Base-by-base conservation (phyloP, 2,113 vertebrate genomes). In the Mesocricetus auratus region DNA sequence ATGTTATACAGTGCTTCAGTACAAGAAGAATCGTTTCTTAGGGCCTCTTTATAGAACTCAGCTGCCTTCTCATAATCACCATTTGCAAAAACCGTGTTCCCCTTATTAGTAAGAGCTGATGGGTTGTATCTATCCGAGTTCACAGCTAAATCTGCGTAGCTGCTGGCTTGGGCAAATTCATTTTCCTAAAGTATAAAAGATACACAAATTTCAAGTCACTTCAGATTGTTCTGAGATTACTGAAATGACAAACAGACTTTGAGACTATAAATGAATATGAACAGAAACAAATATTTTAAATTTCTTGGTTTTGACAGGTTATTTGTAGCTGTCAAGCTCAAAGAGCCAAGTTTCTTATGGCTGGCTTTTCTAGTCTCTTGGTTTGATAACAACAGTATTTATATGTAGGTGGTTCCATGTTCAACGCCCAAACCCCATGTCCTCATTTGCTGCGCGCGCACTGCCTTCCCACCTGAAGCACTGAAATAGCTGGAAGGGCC, bases 1-100 rank as follows among this genome's bases (percentile, higher is more conserved):
- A 99, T 98, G 97, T 99, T 99, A 96, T 99, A 99, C 91, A 99
- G 99, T 9, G 99, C 99, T 98, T 99, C 99, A 0, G 99, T 99
- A 98, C 99, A 99, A 13, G 99, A 99, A 1, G 99, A 99, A 97
- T 99, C 99, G 12, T 99, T 99, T 97, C 99, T 99, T 71, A 99
- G 98, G 36, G 99, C 99, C 97, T 99, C 99, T 94, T 99, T 99
- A 96, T 99, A 99, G 97, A 99, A 99, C 96, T 99, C 99, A 39
- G 99, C 99, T 93, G 99, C 99, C 98, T 99, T 99, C 96, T 99
- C 99, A 79, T 98, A 99, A 96, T 99, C 99, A 91, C 99, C 98
- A 16, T 97, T 99, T 97, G 98, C 98, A 97, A 99, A 99, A 96
- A 99, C 97, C 0, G 99, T 99, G 98, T 99, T 99, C 94, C 99